Percentiles rank a stretch among this genome's conserved stretches.
Evolutionary conservation across 1,140 invertebrate genomes (phyloP).

Genomic region (Holotrichia oblita): DNA sequence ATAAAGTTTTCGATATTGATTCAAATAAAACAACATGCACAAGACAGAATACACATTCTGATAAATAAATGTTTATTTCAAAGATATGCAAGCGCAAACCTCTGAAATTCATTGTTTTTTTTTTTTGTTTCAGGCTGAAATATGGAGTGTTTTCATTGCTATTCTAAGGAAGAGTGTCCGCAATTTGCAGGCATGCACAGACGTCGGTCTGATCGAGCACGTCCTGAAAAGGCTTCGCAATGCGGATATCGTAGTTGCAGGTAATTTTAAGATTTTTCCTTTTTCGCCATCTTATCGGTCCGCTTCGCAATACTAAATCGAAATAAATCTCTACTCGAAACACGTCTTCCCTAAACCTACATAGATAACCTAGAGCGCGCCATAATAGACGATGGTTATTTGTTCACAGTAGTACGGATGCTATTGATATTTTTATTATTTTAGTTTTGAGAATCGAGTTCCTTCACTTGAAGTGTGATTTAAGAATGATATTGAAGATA

Average conservation of each 20-base stretch:
- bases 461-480: too few relatives aligned
- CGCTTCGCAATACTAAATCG: constrained; percentile 18
- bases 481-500: too few relatives aligned
- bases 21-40: neutral
- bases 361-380: constrained; percentile 1
- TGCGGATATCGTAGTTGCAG: constrained; percentile 94
- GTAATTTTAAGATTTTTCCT: constrained; percentile 64
- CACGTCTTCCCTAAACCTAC: constrained; percentile 25
- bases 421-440: neutral
- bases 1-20: neutral
- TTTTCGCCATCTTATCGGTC: constrained; percentile 15
- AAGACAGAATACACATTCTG: neutral
- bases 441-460: neutral
- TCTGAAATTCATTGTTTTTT: constrained; percentile 27
- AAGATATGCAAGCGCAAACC: neutral
- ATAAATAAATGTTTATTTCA: constrained; percentile 16
- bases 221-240: constrained; percentile 88
- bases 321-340: constrained; percentile 30
- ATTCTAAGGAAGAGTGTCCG: constrained; percentile 97
- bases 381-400: constrained; percentile 6
- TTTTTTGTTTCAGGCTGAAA: constrained; percentile 89
- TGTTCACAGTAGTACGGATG: neutral
- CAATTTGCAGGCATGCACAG: constrained; percentile 98
- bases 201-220: constrained; percentile 94
- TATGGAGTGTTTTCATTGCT: constrained; percentile 99